A percentile compares a stretch with the other conserved stretches of the same genome.
These are phyloP conservation scores for Neodiprion pinetum DNA, from an alignment of 1,140 invertebrate species.

Conservation along the genomic window DNA sequence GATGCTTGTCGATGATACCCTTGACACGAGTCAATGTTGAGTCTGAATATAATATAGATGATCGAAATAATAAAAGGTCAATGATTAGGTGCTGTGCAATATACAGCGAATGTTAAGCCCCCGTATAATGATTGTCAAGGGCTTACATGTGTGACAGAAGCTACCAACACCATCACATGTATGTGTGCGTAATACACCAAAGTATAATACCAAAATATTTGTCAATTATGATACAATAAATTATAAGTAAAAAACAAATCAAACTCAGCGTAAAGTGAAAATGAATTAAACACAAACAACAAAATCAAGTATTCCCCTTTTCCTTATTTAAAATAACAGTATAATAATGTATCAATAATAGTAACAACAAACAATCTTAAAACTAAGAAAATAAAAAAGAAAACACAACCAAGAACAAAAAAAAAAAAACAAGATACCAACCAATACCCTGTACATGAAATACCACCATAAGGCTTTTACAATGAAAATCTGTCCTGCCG, in stretches of 20 bases:
- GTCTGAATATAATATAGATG: neutral
- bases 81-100: neutral
- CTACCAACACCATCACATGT: neutral
- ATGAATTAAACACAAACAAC: constrained; percentile 45
- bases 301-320: constrained; percentile 56
- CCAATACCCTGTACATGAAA: constrained; percentile 24
- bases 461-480: neutral
- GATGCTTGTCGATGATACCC: constrained; percentile 25
- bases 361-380: constrained; percentile 18
- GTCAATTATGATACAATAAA: neutral
- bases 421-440: constrained; percentile 30
- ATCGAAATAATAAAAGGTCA: neutral
- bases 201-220: too few species aligned
- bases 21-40: constrained; percentile 5
- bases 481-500: neutral
- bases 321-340: constrained; percentile 35
- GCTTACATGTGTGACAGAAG: neutral
- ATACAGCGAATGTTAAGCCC: neutral
- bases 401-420: constrained; percentile 30
- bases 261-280: constrained; percentile 24
- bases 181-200: neutral
- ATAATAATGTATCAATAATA: constrained; percentile 19
- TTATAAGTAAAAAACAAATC: neutral
- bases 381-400: constrained; percentile 22
- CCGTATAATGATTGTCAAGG: neutral